Percentiles rank a stretch among this genome's conserved stretches.
Conservation (phyloP, 2,797 vertebrate genomes). For the Linurgus olivaceus region DNA sequence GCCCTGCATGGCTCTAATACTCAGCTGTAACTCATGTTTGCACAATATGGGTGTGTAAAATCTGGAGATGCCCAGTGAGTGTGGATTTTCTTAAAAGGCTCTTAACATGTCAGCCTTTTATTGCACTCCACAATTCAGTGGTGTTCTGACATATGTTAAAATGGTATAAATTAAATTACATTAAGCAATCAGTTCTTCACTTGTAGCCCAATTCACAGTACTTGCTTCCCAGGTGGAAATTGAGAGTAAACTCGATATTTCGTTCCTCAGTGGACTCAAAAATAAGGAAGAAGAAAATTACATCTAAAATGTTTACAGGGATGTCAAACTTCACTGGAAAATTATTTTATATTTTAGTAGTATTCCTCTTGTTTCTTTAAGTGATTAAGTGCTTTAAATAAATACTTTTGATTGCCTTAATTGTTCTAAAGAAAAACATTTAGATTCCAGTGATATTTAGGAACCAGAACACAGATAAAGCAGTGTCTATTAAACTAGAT, state of each 20-base stretch:
- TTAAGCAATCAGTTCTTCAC: not conserved
- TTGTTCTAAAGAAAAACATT: conserved; percentile 25
- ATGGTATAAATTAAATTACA: not conserved
- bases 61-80: not conserved
- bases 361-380: not conserved
- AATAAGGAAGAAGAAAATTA: not conserved
- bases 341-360: not conserved
- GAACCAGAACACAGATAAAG: not conserved
- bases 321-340: not conserved
- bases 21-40: not conserved
- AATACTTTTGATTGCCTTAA: conserved; percentile 8
- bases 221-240: not conserved
- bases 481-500: not conserved
- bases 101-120: not conserved
- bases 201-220: not conserved
- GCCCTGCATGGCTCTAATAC: not conserved
- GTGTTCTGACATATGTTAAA: not conserved
- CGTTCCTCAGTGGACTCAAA: not conserved
- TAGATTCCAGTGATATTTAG: not conserved
- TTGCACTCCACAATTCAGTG: not conserved
- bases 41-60: not conserved
- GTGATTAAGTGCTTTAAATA: conserved; percentile 4
- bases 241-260: not conserved
- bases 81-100: not conserved
- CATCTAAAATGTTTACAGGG: not conserved